These are phyloP conservation scores for Typhlichthys eigenmanni DNA, from an alignment of 2,797 vertebrate genomes.

Conservation along the genomic window DNA sequence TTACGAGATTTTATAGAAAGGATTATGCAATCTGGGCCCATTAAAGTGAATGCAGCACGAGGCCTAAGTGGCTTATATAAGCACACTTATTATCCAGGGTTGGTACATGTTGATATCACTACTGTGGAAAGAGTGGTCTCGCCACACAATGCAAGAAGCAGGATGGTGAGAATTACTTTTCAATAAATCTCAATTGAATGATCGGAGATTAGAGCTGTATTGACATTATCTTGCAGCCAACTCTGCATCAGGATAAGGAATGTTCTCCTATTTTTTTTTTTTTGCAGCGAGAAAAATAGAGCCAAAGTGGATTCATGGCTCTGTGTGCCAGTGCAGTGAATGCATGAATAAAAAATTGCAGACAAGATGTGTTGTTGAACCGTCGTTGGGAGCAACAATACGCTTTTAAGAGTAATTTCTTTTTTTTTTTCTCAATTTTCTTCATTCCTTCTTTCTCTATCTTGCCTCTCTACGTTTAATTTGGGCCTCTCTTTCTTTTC, in stretches of 20 bases:
- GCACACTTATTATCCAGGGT: slow-evolving; percentile 39
- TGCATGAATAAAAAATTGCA: slow-evolving; percentile 66
- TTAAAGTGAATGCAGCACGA: slow-evolving; percentile 31
- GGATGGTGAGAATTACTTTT: slow-evolving; percentile 52
- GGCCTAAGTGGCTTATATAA: slow-evolving; percentile 43
- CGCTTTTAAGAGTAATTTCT: slow-evolving; percentile 69
- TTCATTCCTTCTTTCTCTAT: slow-evolving; percentile 19
- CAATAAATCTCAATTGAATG: slow-evolving; percentile 44
- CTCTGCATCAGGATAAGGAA: slow-evolving; percentile 31
- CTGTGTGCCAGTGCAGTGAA: slow-evolving; percentile 29
- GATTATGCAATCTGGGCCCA: slow-evolving; percentile 49
- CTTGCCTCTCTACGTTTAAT: background rate
- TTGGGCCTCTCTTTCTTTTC: slow-evolving; percentile 12
- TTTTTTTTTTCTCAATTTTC: slow-evolving; percentile 19
- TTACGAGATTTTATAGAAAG: slow-evolving; percentile 32
- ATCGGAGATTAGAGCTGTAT: slow-evolving; percentile 55
- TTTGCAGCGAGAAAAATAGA: slow-evolving; percentile 19
- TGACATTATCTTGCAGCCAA: slow-evolving; percentile 30
- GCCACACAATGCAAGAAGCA: slow-evolving; percentile 36
- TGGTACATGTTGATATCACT: slow-evolving; percentile 14
- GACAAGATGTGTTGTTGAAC: slow-evolving; percentile 53
- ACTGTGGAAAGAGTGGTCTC: slow-evolving; percentile 30
- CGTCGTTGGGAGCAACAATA: slow-evolving; percentile 62
- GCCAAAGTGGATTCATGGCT: slow-evolving; percentile 36
- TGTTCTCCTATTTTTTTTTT: slow-evolving; percentile 24